These are phyloP conservation scores for Galleria mellonella DNA, from an alignment of 1,140 invertebrate genomes.

Conservation along the genomic window DNA sequence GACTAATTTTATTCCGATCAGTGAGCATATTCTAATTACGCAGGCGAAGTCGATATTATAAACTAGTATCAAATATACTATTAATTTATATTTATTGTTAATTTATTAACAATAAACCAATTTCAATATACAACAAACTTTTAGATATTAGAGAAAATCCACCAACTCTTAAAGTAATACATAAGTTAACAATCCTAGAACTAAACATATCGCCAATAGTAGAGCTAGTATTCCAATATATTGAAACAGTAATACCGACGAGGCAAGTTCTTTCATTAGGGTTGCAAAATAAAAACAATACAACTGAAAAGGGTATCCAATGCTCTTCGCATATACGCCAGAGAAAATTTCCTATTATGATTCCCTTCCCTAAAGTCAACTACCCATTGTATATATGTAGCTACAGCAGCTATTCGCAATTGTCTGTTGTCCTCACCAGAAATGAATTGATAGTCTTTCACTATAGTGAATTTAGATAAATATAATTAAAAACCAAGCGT, in stretches of 20 bases:
- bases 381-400: conserved; percentile 37
- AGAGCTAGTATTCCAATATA: conserved; percentile 19
- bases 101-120: too few relatives aligned
- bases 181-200: neutral
- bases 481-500: too few relatives aligned
- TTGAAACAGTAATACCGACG: conserved; percentile 37
- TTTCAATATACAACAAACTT: too few relatives aligned
- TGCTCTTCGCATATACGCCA: conserved; percentile 54
- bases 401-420: conserved; percentile 39
- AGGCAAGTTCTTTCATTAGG: conserved; percentile 66
- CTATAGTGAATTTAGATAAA: too few relatives aligned
- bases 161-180: too few relatives aligned
- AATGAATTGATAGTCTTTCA: conserved; percentile 8
- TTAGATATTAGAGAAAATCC: too few relatives aligned
- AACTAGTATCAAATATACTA: too few relatives aligned
- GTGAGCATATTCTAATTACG: too few relatives aligned
- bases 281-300: conserved; percentile 70
- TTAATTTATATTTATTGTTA: too few relatives aligned
- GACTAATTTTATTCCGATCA: too few relatives aligned
- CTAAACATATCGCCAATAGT: neutral
- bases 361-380: conserved; percentile 64
- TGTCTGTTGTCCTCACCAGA: conserved; percentile 42
- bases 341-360: conserved; percentile 70
- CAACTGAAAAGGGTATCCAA: conserved; percentile 69
- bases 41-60: too few relatives aligned